Base-by-base conservation (phyloP, 2,113 vertebrate genomes). In the Zosterops pallidus region DNA sequence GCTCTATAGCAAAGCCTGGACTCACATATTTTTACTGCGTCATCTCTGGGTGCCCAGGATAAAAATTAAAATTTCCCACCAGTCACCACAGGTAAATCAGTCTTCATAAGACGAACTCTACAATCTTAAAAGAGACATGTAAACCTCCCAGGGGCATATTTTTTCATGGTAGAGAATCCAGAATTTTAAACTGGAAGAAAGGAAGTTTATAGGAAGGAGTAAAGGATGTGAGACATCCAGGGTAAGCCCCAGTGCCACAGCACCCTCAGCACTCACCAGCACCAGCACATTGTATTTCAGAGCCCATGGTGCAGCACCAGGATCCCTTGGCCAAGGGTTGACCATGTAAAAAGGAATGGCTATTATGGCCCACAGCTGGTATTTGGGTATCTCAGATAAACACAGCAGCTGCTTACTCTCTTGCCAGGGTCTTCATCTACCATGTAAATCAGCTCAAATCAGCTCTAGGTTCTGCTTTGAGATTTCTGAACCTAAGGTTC, bases 21-120 rank as follows among this genome's bases (percentile, higher is more conserved):
- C 31, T 91, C 39, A 13, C 0, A 0, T 11, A 22, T 77, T 81
- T 50, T 72, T 49, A 28, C 21, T 62, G 28, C 0, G 0, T 25
- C 50, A 69, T n/a, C 55, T 52, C 59, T 57, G 24, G 9, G 42
- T 59, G 20, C 13, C 22, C 62, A 76, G 7, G 23, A 39, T 42
- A 78, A 79, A 63, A 3, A 17, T 29, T n/a, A 57, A 17, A 24
- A 70, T 57, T 65, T 50, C 18, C 35, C 29, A 57, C 12, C 15
- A 65, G 50, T 39, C n/a, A 72, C 11, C 37, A 69, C 0, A 83
- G 1, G 3, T 25, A 72, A 90, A 59, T 11, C 31, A 83, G 17
- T 14, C 23, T 42, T 39, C 52, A 44, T 29, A 44, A 76, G 16
- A 89, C 26, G 33, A 72, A 39, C 35, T 52, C 71, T 20, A 18